Conservation (phyloP, 2,888 invertebrate genomes). For the Enoplolaimus lenunculus region DNA sequence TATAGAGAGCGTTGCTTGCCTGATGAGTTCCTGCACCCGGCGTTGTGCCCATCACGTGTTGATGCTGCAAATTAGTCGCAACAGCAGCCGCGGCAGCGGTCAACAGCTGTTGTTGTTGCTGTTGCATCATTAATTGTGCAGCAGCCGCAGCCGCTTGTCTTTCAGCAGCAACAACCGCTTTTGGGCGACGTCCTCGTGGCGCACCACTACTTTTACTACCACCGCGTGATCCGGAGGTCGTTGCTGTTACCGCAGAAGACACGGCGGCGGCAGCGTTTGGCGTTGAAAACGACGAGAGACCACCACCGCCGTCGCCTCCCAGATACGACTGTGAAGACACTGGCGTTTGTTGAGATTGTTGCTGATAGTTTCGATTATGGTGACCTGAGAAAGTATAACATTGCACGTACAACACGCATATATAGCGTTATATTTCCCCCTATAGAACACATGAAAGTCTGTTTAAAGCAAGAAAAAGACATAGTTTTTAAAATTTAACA, state of each 20-base stretch:
- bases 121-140: not conserved
- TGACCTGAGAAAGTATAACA: too few species aligned
- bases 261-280: not conserved
- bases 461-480: too few species aligned
- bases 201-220: not conserved
- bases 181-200: not conserved
- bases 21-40: not conserved
- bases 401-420: too few species aligned
- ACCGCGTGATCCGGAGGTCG: not conserved
- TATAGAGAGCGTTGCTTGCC: too few species aligned
- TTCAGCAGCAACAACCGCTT: not conserved
- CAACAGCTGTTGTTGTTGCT: slow-evolving; percentile 2
- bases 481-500: too few species aligned
- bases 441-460: too few species aligned
- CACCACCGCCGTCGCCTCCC: too few species aligned
- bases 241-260: not conserved
- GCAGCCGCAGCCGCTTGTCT: not conserved
- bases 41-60: not conserved
- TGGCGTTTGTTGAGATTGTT: not conserved
- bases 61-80: not conserved
- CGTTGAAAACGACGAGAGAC: too few species aligned
- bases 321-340: too few species aligned
- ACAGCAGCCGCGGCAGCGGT: slow-evolving; percentile 8
- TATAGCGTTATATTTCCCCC: too few species aligned
- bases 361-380: not conserved